A percentile compares a stretch with the other conserved stretches of the same genome.
These are phyloP conservation scores for Aurelia aurita complex sp. Pacific DNA, from an alignment of 30 jellyfish, hydroid and myxozoan species.

Conservation along the genomic window DNA sequence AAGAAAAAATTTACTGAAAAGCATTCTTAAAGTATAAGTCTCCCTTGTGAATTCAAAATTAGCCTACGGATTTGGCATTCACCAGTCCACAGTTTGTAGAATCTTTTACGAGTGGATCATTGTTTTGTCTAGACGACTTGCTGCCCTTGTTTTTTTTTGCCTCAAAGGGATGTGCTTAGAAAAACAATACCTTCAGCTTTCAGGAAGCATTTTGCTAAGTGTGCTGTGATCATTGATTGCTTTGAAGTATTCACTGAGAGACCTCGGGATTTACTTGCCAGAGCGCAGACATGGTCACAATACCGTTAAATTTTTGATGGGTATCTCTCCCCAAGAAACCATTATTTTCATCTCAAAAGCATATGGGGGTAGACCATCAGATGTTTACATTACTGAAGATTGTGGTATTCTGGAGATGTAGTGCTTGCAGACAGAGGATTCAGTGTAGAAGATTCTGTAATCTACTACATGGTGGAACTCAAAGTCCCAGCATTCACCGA, in stretches of 20 bases:
- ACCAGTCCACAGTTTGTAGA: background rate
- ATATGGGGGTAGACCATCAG: conserved; percentile 58
- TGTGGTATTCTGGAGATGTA: too few species aligned
- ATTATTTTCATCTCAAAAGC: conserved; percentile 38
- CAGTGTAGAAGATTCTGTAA: conserved; percentile 10
- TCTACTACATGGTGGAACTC: conserved; percentile 21
- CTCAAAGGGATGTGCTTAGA: conserved; percentile 22
- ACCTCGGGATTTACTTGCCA: too few species aligned
- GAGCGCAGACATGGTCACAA: too few species aligned
- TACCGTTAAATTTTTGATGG: background rate
- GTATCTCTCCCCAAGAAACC: conserved; percentile 21
- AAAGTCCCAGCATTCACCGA: conserved; percentile 28
- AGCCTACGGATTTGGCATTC: background rate
- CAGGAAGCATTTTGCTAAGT: conserved; percentile 23
- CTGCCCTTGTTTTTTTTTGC: conserved; percentile 19
- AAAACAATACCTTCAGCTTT: conserved; percentile 31
- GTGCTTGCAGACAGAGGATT: too few species aligned
- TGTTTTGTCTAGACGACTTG: background rate
- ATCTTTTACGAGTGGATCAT: background rate
- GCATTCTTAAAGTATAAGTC: too few species aligned
- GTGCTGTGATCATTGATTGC: conserved; percentile 26
- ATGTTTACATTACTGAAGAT: conserved; percentile 11
- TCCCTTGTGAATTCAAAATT: background rate
- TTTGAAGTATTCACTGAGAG: conserved; percentile 16
- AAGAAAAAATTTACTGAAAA: too few species aligned